phyloP scores from a whole-genome alignment of 2,797 vertebrate genomes.

The Bradypodion ventrale region DNA sequence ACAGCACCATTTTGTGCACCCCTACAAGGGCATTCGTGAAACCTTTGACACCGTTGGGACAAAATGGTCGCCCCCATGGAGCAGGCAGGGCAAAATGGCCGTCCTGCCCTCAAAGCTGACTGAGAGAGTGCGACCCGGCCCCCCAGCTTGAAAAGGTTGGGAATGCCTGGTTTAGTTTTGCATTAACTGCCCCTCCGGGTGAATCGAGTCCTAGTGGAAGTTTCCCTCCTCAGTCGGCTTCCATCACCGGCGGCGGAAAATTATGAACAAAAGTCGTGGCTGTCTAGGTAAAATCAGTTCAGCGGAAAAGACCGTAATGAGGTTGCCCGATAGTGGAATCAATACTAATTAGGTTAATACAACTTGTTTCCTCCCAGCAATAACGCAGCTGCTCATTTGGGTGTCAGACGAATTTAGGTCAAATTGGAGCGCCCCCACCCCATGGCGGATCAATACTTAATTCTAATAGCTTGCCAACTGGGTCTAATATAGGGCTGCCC shows the following conservation, averaged over 20 bases:
- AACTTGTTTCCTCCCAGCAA: conserved; percentile 1
- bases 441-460: not conserved
- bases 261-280: not conserved
- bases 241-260: too few species aligned
- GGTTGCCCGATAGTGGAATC: not conserved
- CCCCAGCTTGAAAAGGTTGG: too few species aligned
- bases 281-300: conserved; percentile 2
- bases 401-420: conserved; percentile 15
- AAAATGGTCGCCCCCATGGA: too few species aligned
- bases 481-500: too few species aligned
- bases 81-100: too few species aligned
- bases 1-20: too few species aligned
- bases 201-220: not conserved
- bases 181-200: not conserved
- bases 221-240: too few species aligned
- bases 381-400: conserved; percentile 11
- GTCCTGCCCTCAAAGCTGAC: too few species aligned
- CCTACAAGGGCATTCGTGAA: too few species aligned
- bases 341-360: conserved; percentile 35
- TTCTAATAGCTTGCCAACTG: not conserved
- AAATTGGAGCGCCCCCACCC: not conserved
- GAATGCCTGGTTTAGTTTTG: too few species aligned
- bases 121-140: too few species aligned
- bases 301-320: not conserved
- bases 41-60: too few species aligned